Evolutionary conservation across 2,797 vertebrate genomes (phyloP), one percentile per base, ranked within the genome.

Genomic region (Pseudopleuronectes americanus): DNA sequence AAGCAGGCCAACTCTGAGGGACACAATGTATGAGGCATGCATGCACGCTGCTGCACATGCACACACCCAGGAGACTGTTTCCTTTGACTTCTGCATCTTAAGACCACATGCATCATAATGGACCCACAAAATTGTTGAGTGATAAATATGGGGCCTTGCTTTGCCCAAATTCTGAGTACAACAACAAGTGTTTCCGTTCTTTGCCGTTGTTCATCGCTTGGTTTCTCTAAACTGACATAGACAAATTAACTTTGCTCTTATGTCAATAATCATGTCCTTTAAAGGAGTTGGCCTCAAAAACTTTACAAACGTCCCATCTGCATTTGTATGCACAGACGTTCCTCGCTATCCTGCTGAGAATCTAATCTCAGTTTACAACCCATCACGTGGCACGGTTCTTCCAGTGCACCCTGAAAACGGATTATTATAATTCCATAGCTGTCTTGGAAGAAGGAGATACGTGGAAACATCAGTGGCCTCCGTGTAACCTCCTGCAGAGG

Each of bases 321-420:
- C 62, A 86, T 83, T 83, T 77, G 51, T 76, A 79, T 48, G 57
- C 80, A 63, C 67, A 71, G 75, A 73, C 64, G 61, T 61, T 72
- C 58, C 70, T 80, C 47, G 3, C 43, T 75, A 87, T 85, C 90
- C 60, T 17, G 74, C 78, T 84, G 86, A 60, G 88, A 83, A 84
- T 89, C 78, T 89, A 91, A 90, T 91, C 85, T 84, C 82, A 76
- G 74, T 88, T 89, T 90, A 87, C 59, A 85, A 68, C 80, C 76
- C 85, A 73, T 81, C 71, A 64, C 83, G 45, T 77, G 75, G 77
- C 57, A 63, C 8, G 13, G 57, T 74, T 79, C 77, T 84, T 78
- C 64, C 69, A 68, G 68, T 61, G 74, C 87, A 87, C 83, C 77
- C 72, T 80, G 81, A 86, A 89, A 87, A 87, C 85, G 84, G 88